Base-by-base conservation (phyloP, 2,797 vertebrate genomes). In the Scolopax rusticola region DNA sequence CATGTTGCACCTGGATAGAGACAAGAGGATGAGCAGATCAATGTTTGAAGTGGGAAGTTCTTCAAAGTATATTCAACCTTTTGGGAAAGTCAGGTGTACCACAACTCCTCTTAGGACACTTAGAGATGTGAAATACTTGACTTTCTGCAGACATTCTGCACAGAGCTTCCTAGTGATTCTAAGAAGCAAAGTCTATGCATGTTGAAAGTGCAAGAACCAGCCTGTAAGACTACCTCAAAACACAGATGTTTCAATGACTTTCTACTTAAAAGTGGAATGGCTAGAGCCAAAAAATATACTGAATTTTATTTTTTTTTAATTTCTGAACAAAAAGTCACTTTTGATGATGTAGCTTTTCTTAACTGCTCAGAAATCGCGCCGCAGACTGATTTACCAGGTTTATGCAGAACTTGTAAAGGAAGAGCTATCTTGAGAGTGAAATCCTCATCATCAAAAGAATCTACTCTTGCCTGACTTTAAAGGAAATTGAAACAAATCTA, bases 401-500 rank as follows among this genome's bases (percentile, higher is more conserved):
- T 61, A 69, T 43, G 21, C 59, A 89, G 41, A 89, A 50, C 27
- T 94, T 84, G 59, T 41, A 59, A 12, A 71, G n/a, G 41, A 81
- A 91, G 6, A 70, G 27, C n/a, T 80, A 83, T 59, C 83, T 65
- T 78, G 40, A 88, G 38, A 93, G 73, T 12, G 5, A 87, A 89
- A 95, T 77, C 45, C 41, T 74, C 5, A 0, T 69, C 75, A 76
- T 79, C 33, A 73, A 50, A 93, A 82, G 63, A 87, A 25, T 32
- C 67, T 79, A 61, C 24, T 79, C 43, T 69, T 79, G 40, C 32
- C 48, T 76, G 59, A 76, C 74, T 67, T 92, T 70, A 95, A 67
- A 90, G 25, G 50, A 89, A 96, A 95, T 70, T 36, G 69, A 84
- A 95, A 90, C 63, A 89, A 89, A 90, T 50, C 36, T 96, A 90